Conservation (phyloP, 2,113 vertebrate species). For the Pteruthius melanotis region DNA sequence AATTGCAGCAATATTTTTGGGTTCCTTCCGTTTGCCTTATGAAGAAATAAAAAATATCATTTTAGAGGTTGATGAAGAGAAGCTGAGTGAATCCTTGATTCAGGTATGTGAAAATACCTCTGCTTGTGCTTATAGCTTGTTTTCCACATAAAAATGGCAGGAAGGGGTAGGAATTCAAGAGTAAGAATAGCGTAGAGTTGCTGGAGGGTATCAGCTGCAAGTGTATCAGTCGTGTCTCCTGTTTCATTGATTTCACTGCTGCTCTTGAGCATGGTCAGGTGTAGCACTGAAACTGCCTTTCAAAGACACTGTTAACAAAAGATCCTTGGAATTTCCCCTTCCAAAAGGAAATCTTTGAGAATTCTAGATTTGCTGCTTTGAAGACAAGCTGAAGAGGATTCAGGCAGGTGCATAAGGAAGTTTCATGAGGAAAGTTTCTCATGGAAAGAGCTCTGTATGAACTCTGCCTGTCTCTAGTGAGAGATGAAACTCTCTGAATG, state of each 20-base stretch:
- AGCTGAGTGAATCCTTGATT: slow-evolving; percentile 92
- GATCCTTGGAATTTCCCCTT: background rate
- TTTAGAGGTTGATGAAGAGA: slow-evolving; percentile 90
- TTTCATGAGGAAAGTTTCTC: background rate
- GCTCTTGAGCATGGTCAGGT: background rate
- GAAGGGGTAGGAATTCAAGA: background rate
- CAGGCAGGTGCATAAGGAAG: background rate
- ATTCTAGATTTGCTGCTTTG: accelerated
- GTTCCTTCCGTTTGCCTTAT: slow-evolving; percentile 95
- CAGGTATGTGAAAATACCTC: slow-evolving; percentile 78
- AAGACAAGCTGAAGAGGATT: background rate
- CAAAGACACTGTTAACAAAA: background rate
- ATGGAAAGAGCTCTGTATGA: background rate
- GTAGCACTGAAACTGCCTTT: background rate
- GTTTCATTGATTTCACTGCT: background rate
- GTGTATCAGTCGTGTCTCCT: background rate
- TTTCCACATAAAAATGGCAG: background rate
- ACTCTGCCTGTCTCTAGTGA: background rate
- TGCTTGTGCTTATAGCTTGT: background rate
- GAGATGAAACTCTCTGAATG: background rate
- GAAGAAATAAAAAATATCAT: slow-evolving; percentile 94
- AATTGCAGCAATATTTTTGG: slow-evolving; percentile 94
- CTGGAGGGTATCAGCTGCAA: background rate
- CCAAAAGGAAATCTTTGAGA: background rate
- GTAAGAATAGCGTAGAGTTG: background rate